Percentiles rank a stretch among this genome's conserved stretches.
Conservation (phyloP, 1,140 invertebrate species). For the Pogonomyrmex californicus region DNA sequence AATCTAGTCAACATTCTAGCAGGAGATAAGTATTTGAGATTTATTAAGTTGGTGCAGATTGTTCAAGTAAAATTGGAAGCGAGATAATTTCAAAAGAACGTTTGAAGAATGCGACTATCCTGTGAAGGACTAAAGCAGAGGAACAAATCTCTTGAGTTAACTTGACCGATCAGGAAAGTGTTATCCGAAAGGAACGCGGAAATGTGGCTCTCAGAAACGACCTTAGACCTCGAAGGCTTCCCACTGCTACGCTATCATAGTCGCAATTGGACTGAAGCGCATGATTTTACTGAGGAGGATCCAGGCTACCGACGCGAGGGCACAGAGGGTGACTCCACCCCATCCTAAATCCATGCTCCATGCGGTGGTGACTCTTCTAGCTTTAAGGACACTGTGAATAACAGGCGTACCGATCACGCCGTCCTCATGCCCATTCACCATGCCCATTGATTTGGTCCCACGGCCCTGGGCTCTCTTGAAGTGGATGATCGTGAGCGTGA, state of each 20-base stretch:
- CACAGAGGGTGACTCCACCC: slow-evolving; percentile 93
- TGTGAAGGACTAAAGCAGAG: neutral
- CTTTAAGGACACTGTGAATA: slow-evolving; percentile 86
- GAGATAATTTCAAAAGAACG: neutral
- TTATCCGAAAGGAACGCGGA: slow-evolving; percentile 37
- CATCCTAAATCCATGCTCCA: slow-evolving; percentile 95
- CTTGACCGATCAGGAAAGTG: neutral
- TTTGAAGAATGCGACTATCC: neutral
- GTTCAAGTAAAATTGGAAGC: neutral
- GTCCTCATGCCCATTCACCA: slow-evolving; percentile 90
- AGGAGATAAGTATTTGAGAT: slow-evolving; percentile 11
- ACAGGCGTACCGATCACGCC: slow-evolving; percentile 89
- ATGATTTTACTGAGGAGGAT: slow-evolving; percentile 95
- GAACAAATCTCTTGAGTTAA: slow-evolving; percentile 10
- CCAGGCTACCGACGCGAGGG: slow-evolving; percentile 93
- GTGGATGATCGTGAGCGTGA: slow-evolving; percentile 96
- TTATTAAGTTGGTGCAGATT: slow-evolving; percentile 15
- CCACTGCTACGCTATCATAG: slow-evolving; percentile 89
- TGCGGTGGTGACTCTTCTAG: slow-evolving; percentile 91
- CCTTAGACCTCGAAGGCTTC: slow-evolving; percentile 80
- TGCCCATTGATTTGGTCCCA: slow-evolving; percentile 81
- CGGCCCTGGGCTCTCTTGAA: slow-evolving; percentile 92
- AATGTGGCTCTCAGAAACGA: slow-evolving; percentile 65
- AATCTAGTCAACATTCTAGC: neutral
- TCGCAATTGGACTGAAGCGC: slow-evolving; percentile 94